Base-by-base conservation (phyloP, 2,888 invertebrate species). In the Deilephila porcellus region DNA sequence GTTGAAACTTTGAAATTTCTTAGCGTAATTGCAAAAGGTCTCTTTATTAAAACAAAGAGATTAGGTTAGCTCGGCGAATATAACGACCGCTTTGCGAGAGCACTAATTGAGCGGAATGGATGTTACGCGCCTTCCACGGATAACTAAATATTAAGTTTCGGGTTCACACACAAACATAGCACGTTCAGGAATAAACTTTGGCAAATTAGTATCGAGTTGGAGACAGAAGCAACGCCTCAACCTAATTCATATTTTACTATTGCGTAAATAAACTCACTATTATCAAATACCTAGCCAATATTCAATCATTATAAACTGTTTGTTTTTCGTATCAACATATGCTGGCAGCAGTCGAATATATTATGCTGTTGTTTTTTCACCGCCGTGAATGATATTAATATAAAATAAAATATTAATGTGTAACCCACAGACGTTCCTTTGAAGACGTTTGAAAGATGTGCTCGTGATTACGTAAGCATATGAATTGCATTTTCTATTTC, bases 71-170 rank as follows among this genome's bases (percentile, higher is more conserved):
- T 72, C 62, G 60, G 70, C 74, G 72, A 74, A 45, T 76, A 64
- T 73, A 75, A 74, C 73, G 70, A 73, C 71, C 70, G 67, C 73
- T 77, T 60, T 52, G 37, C 32, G n/a, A 75, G 71, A 53, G 17
- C 77, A 78, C 76, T 79, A 79, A 81, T 79, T 79, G 74, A 75
- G 73, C 64, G 71, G 77, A 83, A 80, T 79, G 76, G 71, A 79
- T 75, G 73, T 74, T 71, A 75, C 52, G 72, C 74, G 74, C 73
- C 74, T 79, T 78, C 75, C 63, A 74, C 60, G 74, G 80, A 75
- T 76, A 76, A 80, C 82, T 80, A 78, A 83, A 80, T 80, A 77
- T 77, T 74, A 77, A 81, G 74, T 79, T 76, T 73, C 76, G 67
- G 71, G 77, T 75, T 56, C 71, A 63, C 71, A 71, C 71, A 78